Evolutionary conservation across 2,113 vertebrate genomes (phyloP), one percentile per base, ranked within the genome.

Genomic region (Pomatostomus ruficeps): DNA sequence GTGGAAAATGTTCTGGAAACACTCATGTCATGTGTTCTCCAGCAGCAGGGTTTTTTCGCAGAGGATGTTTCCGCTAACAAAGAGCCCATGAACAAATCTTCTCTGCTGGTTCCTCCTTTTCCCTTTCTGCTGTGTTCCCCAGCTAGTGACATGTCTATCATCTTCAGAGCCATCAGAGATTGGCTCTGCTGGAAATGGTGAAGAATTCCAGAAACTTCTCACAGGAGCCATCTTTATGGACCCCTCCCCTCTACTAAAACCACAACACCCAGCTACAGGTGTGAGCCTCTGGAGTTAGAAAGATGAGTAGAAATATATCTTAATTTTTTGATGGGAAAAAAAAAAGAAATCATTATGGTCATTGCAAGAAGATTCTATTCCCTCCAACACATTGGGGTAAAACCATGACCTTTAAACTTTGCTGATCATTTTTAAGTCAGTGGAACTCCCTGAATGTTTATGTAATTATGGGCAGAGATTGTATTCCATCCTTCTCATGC

Each of bases 1-100:
- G n/a, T 65, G 48, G 77, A 85, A 94, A 91, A 93, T 59, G 46
- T 73, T 93, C 81, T 85, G 66, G 55, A 89, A 93, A 73, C 49
- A 18, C 20, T 91, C 61, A 61, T 2, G 0, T 45, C 2, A 1
- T 43, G 12, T 62, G 21, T 45, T 82, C 38, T 91, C 49, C 62
- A 70, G 66, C 48, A 82, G 66, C 23, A 89, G 24, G 16, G 6
- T 31, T 70, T 78, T 84, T 75, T 73, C 74, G 54, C 2, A 3
- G 68, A 70, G 58, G 62, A 85, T 1, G 1, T 71, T 81, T 12
- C 40, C 31, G 35, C 10, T 78, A 21, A 62, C 36, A 45, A 81
- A 77, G 16, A 80, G 8, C 11, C 36, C 19, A n/a, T 11, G 40
- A 67, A 25, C 6, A 36, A 36, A 10, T 61, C 17, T 82, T 49